A percentile compares a stretch with the other conserved stretches of the same genome.
Conservation (phyloP, 2,113 vertebrate genomes). For the Enhydra lutris region DNA sequence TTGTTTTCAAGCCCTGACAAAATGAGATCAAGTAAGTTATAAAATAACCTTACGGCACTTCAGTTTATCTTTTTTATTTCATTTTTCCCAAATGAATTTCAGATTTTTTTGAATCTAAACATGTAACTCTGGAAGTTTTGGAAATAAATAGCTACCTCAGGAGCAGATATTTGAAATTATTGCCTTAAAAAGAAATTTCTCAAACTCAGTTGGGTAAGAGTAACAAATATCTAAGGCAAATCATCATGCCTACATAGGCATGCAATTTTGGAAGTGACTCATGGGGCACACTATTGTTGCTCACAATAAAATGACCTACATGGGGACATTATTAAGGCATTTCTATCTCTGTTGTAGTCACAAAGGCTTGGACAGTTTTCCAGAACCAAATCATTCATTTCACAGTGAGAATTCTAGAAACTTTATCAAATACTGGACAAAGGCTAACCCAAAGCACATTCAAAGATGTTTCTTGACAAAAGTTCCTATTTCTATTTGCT, state of each 20-base stretch:
- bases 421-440: neutral
- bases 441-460: neutral
- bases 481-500: neutral
- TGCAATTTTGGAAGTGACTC: neutral
- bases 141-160: neutral
- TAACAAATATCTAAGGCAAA: neutral
- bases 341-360: neutral
- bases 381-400: neutral
- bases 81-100: neutral
- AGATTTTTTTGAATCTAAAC: neutral
- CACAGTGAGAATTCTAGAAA: neutral
- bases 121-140: neutral
- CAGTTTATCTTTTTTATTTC: neutral
- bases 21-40: neutral
- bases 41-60: neutral
- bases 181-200: neutral
- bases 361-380: neutral
- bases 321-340: neutral
- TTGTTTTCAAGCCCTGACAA: neutral
- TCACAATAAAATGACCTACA: neutral
- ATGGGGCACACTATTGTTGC: too few relatives aligned
- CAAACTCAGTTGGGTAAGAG: neutral
- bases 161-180: neutral
- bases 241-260: neutral
- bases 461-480: neutral